Evolutionary conservation across 2,888 invertebrate genomes (phyloP), one percentile per base, ranked within the genome.

Genomic region (Rhodophaea formosa): DNA sequence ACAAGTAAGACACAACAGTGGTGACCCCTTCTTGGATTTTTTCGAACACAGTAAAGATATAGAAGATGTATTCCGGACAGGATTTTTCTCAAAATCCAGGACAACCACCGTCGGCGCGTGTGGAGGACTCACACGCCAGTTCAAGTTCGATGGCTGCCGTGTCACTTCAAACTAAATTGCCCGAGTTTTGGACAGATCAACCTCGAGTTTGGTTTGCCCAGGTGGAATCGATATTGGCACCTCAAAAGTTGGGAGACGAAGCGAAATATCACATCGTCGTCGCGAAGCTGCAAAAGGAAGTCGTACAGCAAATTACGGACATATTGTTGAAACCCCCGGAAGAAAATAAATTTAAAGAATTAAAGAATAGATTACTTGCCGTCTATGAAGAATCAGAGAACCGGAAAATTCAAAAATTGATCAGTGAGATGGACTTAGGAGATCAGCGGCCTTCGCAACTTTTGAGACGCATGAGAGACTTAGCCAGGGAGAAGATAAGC

Each of bases 181-280:
- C 68, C 2, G 66, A 66, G n/a, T 69, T 73, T 56, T 71, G 68
- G 70, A 59, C 32, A 1, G 66, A 70, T 17, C 54, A 62, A 46
- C 65, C 69, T 0, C 43, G 62, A 0, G n/a, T 64, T 0, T 71
- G 68, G 67, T 70, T 70, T 15, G 47, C 64, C 0, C 66, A 64
- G 12, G 14, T 58, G 0, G 65, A 68, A 42, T 59, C 65, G 0
- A 47, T 61, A 1, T 0, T 67, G 2, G 35, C 32, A 3, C 61
- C 63, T 0, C 64, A 64, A 42, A 65, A 63, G 10, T 2, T 59
- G 0, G 15, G 56, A 0, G 66, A 69, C 17, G 59, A 61, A 1
- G 56, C 62, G 0, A 66, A 65, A 35, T 69, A 46, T 30, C 17
- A 68, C 15, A 5, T 68, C 2, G 47, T 70, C 0, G 49, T 70